These are phyloP conservation scores for Arbacia lixula DNA, from an alignment of 53 echinoderm and acorn worm genomes.

Conservation along the genomic window DNA sequence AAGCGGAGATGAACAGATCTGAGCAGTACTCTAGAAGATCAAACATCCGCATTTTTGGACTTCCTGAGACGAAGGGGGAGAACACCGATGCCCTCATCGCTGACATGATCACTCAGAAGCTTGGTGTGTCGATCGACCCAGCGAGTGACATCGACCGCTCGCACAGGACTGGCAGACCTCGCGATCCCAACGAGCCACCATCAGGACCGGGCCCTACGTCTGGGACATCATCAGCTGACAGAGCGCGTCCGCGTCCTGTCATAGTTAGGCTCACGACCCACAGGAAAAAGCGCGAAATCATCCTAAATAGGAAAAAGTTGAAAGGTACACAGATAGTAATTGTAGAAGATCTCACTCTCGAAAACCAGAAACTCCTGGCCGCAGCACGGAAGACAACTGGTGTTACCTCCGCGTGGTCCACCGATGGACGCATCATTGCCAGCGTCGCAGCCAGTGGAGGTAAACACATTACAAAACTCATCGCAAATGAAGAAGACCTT, in stretches of 20 bases:
- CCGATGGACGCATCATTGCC: conserved; percentile 9
- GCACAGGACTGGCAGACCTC: too few species aligned
- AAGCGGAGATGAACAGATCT: too few species aligned
- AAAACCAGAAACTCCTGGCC: background rate
- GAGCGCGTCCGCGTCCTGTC: background rate
- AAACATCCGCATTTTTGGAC: too few species aligned
- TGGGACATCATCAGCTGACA: too few species aligned
- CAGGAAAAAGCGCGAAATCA: background rate
- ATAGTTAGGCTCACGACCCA: conserved; percentile 2
- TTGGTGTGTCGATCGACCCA: too few species aligned
- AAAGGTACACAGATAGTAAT: conserved; percentile 1
- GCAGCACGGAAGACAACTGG: background rate
- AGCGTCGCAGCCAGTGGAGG: background rate
- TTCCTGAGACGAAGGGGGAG: too few species aligned
- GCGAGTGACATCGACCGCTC: too few species aligned
- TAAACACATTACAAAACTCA: conserved; percentile 5
- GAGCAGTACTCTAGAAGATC: too few species aligned
- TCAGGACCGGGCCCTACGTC: too few species aligned
- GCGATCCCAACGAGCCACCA: too few species aligned
- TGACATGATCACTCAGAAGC: too few species aligned
- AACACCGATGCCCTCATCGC: too few species aligned
- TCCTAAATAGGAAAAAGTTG: background rate
- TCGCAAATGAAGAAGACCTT: background rate
- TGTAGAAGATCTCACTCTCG: conserved; percentile 1
- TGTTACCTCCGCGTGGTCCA: background rate